These are phyloP conservation scores for Molossus alvarezi DNA, from an alignment of 2,797 vertebrate genomes.

Conservation along the genomic window DNA sequence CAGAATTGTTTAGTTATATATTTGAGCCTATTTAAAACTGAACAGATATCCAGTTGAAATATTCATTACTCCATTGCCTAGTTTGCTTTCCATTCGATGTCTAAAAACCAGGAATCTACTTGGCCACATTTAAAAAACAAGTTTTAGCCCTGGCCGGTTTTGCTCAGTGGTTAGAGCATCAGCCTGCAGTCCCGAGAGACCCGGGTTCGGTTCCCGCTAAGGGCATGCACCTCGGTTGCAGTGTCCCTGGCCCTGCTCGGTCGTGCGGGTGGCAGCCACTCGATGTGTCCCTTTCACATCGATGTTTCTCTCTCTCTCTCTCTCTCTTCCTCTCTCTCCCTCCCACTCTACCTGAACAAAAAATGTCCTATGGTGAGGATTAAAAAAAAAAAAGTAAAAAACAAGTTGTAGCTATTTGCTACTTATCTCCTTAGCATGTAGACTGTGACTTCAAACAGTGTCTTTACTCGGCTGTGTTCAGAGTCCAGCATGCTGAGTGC, in stretches of 20 bases:
- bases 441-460: conserved; percentile 38
- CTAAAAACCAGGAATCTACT: conserved; percentile 2
- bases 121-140: conserved; percentile 33
- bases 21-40: conserved; percentile 44
- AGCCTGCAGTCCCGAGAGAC: too few species aligned
- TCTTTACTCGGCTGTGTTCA: conserved; percentile 1
- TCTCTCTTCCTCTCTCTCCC: too few species aligned
- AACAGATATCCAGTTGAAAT: conserved; percentile 49
- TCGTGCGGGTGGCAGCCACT: too few species aligned
- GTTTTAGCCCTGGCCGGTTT: background rate
- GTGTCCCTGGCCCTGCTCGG: too few species aligned
- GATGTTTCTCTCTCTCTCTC: too few species aligned
- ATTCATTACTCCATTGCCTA: background rate
- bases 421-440: background rate
- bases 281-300: too few species aligned
- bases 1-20: background rate
- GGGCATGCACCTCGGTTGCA: too few species aligned
- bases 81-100: conserved; percentile 28
- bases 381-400: background rate
- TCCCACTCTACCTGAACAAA: too few species aligned
- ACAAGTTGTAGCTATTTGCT: conserved; percentile 11
- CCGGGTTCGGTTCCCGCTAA: too few species aligned
- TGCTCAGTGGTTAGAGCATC: too few species aligned
- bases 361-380: too few species aligned
- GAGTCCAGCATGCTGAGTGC: background rate